phyloP scores from a whole-genome alignment of 2,113 vertebrate species.

The Paralichthys olivaceus region DNA sequence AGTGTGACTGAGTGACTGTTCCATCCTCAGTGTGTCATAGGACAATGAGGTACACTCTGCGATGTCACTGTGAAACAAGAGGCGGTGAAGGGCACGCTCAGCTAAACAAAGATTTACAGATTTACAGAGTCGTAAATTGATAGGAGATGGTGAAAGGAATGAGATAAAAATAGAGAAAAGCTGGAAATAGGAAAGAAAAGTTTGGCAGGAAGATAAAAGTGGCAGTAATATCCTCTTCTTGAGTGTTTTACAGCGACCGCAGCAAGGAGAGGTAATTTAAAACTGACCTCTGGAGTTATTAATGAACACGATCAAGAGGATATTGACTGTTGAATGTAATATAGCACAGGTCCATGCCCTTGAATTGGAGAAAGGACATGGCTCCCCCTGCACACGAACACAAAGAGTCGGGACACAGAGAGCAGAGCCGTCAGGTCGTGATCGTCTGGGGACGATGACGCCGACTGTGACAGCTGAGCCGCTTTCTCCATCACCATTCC shows the following conservation, averaged over 20 bases:
- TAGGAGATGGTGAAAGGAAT: not conserved
- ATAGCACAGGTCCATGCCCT: slow-evolving; percentile 57
- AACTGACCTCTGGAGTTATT: slow-evolving; percentile 64
- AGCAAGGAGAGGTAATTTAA: slow-evolving; percentile 46
- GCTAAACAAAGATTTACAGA: slow-evolving; percentile 20
- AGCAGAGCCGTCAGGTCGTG: slow-evolving; percentile 30
- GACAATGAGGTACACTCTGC: slow-evolving; percentile 35
- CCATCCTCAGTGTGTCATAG: slow-evolving; percentile 16
- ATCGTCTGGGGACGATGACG: slow-evolving; percentile 34
- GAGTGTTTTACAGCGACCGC: slow-evolving; percentile 40
- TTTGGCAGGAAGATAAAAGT: slow-evolving; percentile 23
- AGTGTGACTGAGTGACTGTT: slow-evolving; percentile 23
- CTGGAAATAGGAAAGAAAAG: slow-evolving; percentile 26
- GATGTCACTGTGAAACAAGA: slow-evolving; percentile 45
- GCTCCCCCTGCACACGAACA: slow-evolving; percentile 13
- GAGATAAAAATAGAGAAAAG: not conserved
- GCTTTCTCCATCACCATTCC: slow-evolving; percentile 38
- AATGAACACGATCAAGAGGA: slow-evolving; percentile 53
- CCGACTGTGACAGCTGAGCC: slow-evolving; percentile 37
- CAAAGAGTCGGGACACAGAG: slow-evolving; percentile 20
- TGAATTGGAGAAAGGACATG: slow-evolving; percentile 63
- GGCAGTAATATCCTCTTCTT: slow-evolving; percentile 8
- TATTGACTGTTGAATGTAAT: slow-evolving; percentile 67
- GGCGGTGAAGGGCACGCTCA: slow-evolving; percentile 18
- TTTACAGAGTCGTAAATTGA: slow-evolving; percentile 14